Conservation (phyloP, 1,140 invertebrate species). For the Aphidius gifuensis region DNA sequence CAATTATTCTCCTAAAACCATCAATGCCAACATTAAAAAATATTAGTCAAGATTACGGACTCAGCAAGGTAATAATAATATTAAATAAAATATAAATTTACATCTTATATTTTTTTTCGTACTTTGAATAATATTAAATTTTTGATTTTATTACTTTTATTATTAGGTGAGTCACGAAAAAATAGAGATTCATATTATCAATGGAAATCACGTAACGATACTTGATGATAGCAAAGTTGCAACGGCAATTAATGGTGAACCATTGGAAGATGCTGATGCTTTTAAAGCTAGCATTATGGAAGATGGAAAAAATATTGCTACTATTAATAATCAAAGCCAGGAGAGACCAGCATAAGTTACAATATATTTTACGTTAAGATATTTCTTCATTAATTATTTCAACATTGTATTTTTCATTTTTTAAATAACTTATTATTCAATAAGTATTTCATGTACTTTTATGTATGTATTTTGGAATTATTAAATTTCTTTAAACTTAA, state of each 20-base stretch:
- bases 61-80: slow-evolving; percentile 45
- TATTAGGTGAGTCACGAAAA: slow-evolving; percentile 36
- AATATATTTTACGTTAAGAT: background rate
- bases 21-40: slow-evolving; percentile 52
- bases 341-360: slow-evolving; percentile 3
- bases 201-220: slow-evolving; percentile 70
- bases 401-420: too few species aligned
- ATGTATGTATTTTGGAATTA: too few species aligned
- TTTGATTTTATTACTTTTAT: too few species aligned
- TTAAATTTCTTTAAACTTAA: too few species aligned
- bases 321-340: slow-evolving; percentile 21
- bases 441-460: too few species aligned
- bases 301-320: slow-evolving; percentile 30
- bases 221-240: slow-evolving; percentile 63
- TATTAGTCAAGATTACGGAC: slow-evolving; percentile 63
- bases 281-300: slow-evolving; percentile 40
- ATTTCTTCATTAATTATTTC: too few species aligned
- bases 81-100: too few species aligned
- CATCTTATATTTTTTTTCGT: too few species aligned
- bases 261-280: slow-evolving; percentile 36
- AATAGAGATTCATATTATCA: slow-evolving; percentile 34
- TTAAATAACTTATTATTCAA: background rate
- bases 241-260: slow-evolving; percentile 61
- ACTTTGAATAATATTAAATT: too few species aligned
- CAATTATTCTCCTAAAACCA: slow-evolving; percentile 64